These are phyloP conservation scores for Lycopodina hypogea DNA, from an alignment of 37 sponge, comb jelly and placozoan genomes.

Conservation along the genomic window DNA sequence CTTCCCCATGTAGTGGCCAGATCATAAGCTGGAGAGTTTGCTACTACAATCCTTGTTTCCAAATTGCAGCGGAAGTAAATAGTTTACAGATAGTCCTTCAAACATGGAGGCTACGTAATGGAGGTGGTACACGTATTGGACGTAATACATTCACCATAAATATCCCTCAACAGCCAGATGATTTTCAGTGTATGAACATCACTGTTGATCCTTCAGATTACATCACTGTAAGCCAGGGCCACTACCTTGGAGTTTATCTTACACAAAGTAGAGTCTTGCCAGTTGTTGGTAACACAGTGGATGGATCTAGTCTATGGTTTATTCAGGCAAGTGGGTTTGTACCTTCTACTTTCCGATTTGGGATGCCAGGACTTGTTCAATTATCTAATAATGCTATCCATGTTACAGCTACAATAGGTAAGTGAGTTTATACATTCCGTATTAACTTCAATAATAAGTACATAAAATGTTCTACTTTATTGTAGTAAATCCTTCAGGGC, in stretches of 20 bases:
- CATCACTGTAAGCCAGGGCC: neutral
- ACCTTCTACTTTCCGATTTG: no score
- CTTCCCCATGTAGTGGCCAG: slow-evolving; percentile 5
- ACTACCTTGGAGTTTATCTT: neutral
- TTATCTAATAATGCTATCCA: neutral
- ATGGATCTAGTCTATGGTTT: neutral
- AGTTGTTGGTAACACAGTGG: neutral
- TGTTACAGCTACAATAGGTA: slow-evolving; percentile 5
- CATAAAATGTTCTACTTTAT: no score
- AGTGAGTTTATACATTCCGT: neutral
- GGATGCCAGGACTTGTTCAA: neutral
- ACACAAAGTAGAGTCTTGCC: neutral
- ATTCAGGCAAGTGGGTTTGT: no score
- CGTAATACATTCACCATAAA: neutral
- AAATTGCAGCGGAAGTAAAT: no score
- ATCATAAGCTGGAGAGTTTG: slow-evolving; percentile 9
- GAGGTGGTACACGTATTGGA: neutral
- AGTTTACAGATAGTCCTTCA: neutral
- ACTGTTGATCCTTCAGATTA: neutral
- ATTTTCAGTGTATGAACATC: neutral
- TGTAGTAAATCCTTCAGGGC: no score
- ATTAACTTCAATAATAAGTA: no score
- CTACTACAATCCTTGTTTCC: slow-evolving; percentile 13
- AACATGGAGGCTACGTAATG: neutral
- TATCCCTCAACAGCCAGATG: neutral